Percentiles rank a stretch among this genome's conserved stretches.
Conservation (phyloP, 2,888 invertebrate species). For the Hirtodrosophila confusa region DNA sequence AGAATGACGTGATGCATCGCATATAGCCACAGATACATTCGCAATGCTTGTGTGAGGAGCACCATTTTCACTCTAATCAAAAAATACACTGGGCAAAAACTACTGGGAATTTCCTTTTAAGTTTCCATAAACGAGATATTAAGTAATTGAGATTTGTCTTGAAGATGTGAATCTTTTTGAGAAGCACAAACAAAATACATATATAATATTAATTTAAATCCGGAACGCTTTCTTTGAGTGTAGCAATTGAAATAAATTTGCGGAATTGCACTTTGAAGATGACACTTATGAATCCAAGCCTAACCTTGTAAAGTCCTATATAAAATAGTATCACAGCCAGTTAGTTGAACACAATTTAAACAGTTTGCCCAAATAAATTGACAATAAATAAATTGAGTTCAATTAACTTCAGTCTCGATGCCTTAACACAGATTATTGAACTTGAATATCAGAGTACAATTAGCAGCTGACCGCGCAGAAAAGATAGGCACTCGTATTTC, state of each 20-base stretch:
- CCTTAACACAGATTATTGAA: constrained; percentile 48
- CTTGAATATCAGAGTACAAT: constrained; percentile 30
- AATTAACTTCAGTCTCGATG: constrained; percentile 56
- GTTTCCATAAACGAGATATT: not conserved
- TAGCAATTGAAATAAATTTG: constrained; percentile 44
- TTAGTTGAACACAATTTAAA: constrained; percentile 2
- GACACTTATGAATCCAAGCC: constrained; percentile 9
- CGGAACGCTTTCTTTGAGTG: not conserved
- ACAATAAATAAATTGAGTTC: constrained; percentile 50
- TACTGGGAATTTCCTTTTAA: no score
- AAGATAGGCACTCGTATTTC: constrained; percentile 15
- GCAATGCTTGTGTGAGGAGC: constrained; percentile 19
- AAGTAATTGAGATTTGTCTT: no score
- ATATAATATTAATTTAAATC: not conserved
- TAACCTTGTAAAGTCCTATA: constrained; percentile 31
- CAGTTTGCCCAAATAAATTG: constrained; percentile 38
- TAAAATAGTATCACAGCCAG: constrained; percentile 6
- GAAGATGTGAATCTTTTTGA: no score
- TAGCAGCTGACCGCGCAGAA: constrained; percentile 44
- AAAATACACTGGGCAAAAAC: constrained; percentile 38
- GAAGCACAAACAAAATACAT: no score
- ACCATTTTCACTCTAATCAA: constrained; percentile 25
- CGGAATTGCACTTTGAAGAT: constrained; percentile 44
- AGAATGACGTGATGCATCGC: constrained; percentile 70
- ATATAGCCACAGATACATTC: constrained; percentile 46